These are phyloP conservation scores for Drosophila tropicalis DNA, from an alignment of 1,140 invertebrate genomes.

Conservation along the genomic window DNA sequence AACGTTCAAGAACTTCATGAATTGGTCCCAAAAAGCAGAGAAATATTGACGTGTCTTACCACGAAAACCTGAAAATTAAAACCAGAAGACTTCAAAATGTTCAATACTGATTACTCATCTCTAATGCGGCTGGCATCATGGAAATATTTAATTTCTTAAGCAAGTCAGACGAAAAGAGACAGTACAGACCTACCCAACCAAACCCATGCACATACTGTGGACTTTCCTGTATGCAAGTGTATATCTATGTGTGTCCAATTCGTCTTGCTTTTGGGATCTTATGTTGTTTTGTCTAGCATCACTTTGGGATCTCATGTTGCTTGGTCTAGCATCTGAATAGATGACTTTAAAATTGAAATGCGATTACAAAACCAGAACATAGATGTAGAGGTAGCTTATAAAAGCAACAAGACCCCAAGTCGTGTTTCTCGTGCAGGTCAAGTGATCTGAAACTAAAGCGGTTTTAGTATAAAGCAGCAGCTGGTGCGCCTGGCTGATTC, in stretches of 20 bases:
- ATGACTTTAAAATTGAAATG: constrained; percentile 80
- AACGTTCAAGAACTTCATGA: background rate
- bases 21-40: no score
- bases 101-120: constrained; percentile 1
- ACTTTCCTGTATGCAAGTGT: background rate
- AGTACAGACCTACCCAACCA: background rate
- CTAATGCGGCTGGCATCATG: constrained; percentile 40
- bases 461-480: constrained; percentile 22
- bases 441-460: constrained; percentile 31
- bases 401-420: constrained; percentile 24
- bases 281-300: constrained; percentile 7
- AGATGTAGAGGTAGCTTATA: constrained; percentile 71
- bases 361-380: constrained; percentile 79
- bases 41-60: background rate
- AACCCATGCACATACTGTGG: background rate
- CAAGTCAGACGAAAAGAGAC: constrained; percentile 16
- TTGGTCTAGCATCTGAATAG: constrained; percentile 54
- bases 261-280: constrained; percentile 16
- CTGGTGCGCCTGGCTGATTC: constrained; percentile 48
- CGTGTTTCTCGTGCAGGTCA: constrained; percentile 47
- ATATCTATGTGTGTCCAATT: background rate
- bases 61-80: background rate
- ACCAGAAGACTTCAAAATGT: no score
- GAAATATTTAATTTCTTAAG: constrained; percentile 78
- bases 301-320: constrained; percentile 29